Evolutionary conservation across 2,797 vertebrate genomes (phyloP).

Genomic region (Ptychadena robeensis): DNA sequence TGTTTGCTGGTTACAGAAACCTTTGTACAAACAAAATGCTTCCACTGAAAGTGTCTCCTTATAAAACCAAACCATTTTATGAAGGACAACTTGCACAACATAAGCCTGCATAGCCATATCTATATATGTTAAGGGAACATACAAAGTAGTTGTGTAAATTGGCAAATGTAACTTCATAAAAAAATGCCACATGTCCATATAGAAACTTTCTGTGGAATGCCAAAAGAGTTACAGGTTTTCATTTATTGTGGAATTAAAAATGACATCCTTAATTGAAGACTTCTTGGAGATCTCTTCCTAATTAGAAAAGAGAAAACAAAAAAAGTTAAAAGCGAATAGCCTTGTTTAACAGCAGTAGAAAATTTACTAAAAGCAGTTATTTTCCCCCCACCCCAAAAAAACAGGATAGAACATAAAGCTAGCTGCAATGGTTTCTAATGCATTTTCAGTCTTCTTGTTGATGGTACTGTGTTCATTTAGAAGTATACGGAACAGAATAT

Average conservation of each 20-base stretch:
- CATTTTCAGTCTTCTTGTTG: too few species aligned
- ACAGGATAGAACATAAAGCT: too few species aligned
- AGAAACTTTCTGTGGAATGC: neutral
- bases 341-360: neutral
- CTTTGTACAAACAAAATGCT: neutral
- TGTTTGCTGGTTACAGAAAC: neutral
- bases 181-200: neutral
- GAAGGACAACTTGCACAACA: neutral
- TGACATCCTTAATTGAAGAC: constrained; percentile 29
- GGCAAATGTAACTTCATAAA: neutral
- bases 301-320: neutral
- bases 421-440: too few species aligned
- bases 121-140: neutral
- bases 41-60: neutral
- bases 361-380: too few species aligned
- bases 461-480: too few species aligned
- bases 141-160: neutral
- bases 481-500: too few species aligned
- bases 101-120: neutral
- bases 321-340: neutral
- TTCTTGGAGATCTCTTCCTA: constrained; percentile 49
- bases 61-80: neutral
- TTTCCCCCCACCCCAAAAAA: too few species aligned
- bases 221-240: constrained; percentile 23
- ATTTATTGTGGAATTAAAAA: constrained; percentile 57